Evolutionary conservation across 2,888 invertebrate genomes (phyloP).

Genomic region (Ditylenchus weischeri): DNA sequence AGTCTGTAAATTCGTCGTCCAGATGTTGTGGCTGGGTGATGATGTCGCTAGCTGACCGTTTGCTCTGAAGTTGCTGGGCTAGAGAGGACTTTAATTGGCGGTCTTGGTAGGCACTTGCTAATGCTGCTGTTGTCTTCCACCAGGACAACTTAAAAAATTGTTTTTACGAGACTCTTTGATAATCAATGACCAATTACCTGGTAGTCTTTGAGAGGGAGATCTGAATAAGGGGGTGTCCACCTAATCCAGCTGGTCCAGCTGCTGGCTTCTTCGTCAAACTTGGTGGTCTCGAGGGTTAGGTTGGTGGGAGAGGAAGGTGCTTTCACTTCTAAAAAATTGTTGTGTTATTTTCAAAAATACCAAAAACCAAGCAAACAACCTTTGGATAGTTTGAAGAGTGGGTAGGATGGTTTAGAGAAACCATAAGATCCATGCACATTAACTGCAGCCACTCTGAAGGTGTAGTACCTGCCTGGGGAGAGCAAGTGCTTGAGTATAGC

Average conservation of each 20-base stretch:
- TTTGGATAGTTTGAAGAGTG: slow-evolving; percentile 53
- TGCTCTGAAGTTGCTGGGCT: slow-evolving; percentile 16
- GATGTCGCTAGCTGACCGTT: not conserved
- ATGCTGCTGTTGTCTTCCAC: slow-evolving; percentile 29
- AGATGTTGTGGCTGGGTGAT: slow-evolving; percentile 20
- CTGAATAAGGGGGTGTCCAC: slow-evolving; percentile 54
- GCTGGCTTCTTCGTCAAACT: slow-evolving; percentile 23
- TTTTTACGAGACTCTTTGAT: not conserved
- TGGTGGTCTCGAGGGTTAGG: slow-evolving; percentile 38
- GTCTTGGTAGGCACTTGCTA: slow-evolving; percentile 30
- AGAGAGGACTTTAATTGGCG: slow-evolving; percentile 20
- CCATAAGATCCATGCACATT: slow-evolving; percentile 46
- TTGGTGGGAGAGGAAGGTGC: slow-evolving; percentile 50
- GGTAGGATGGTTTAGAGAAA: slow-evolving; percentile 51
- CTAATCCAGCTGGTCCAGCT: slow-evolving; percentile 44
- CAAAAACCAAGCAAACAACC: slow-evolving; percentile 18
- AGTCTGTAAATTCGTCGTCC: slow-evolving; percentile 27
- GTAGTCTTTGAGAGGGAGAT: slow-evolving; percentile 56
- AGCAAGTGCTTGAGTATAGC: slow-evolving; percentile 57
- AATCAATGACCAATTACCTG: slow-evolving; percentile 21
- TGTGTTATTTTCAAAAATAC: too few relatives aligned
- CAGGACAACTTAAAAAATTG: slow-evolving; percentile 22
- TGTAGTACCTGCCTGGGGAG: slow-evolving; percentile 54
- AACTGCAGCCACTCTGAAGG: slow-evolving; percentile 58
- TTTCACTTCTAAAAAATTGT: slow-evolving; percentile 38